Conservation (phyloP, 2,113 vertebrate genomes). For the Coreoperca whiteheadi region DNA sequence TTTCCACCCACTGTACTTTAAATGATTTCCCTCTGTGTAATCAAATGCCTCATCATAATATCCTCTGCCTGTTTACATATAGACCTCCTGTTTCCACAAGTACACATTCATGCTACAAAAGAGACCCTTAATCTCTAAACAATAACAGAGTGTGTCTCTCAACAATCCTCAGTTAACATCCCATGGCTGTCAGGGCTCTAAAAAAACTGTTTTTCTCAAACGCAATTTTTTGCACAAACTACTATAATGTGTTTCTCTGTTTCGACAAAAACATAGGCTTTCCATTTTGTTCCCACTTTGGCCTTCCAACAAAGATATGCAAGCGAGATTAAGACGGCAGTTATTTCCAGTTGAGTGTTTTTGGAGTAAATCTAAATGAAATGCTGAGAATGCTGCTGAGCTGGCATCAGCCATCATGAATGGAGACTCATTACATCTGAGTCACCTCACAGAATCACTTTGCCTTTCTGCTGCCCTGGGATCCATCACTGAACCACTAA, state of each 20-base stretch:
- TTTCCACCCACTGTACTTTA: slow-evolving; percentile 13
- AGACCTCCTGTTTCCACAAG: slow-evolving; percentile 55
- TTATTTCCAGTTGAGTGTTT: slow-evolving; percentile 58
- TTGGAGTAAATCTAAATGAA: slow-evolving; percentile 53
- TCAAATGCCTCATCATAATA: slow-evolving; percentile 66
- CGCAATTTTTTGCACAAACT: background rate
- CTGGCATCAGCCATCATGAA: slow-evolving; percentile 42
- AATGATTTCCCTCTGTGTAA: slow-evolving; percentile 66
- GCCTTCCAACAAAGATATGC: background rate
- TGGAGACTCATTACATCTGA: slow-evolving; percentile 66
- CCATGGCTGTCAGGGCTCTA: slow-evolving; percentile 24
- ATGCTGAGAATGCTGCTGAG: slow-evolving; percentile 77
- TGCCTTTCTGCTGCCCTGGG: slow-evolving; percentile 51
- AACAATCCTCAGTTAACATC: background rate
- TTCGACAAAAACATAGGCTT: background rate
- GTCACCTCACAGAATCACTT: slow-evolving; percentile 60
- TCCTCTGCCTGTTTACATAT: slow-evolving; percentile 73
- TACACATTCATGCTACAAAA: slow-evolving; percentile 34
- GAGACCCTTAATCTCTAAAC: slow-evolving; percentile 41
- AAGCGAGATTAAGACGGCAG: background rate
- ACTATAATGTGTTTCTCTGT: background rate
- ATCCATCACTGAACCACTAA: slow-evolving; percentile 38
- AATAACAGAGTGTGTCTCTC: slow-evolving; percentile 37
- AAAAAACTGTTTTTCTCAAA: slow-evolving; percentile 3
- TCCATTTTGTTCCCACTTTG: background rate